Evolutionary conservation across 2,113 vertebrate species (phyloP), one percentile per base, ranked within the genome.

Genomic region (Lepus europaeus): DNA sequence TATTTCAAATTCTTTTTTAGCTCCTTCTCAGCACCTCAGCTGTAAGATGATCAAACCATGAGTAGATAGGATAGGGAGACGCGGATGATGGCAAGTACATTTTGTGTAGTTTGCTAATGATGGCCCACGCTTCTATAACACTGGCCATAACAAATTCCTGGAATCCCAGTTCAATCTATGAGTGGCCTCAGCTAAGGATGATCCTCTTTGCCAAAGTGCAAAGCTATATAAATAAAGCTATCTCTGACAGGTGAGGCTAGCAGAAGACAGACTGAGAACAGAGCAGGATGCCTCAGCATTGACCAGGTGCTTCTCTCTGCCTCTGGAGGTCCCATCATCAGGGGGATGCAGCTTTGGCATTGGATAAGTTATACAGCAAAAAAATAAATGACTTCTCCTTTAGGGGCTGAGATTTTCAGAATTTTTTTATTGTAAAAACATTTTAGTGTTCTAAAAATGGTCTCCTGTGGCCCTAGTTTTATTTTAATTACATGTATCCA

Each of bases 401-500:
- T 66, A 33, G 72, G 20, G 51, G 11, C 64, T 90, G 53, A 92
- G 74, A 94, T 80, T 79, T 92, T 87, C 72, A 68, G 63, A 68
- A 56, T 86, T 87, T 87, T 87, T 64, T 33, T 95, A 90, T 94
- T 95, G 79, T 82, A 59, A 68, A 91, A 68, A 79, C n/a, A 90
- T 89, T 96, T 96, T 69, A 90, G 81, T 93, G 91, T 96, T 97
- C 93, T 96, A 96, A 96, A 98, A 98, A 98, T 94, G 97, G 94
- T 89, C 31, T 94, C 83, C 92, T 90, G 97, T 95, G 77, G 85
- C n/a, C 77, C 69, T 31, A 36, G 83, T 93, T 97, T 91, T 73
- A 97, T 97, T 98, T 98, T 97, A 97, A 96, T 98, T 98, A 95
- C 78, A 97, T 91, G 89, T 95, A 88, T n/a, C 1, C 91, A 93